phyloP scores from a whole-genome alignment of 1,140 invertebrate genomes.

The Apis dorsata region DNA sequence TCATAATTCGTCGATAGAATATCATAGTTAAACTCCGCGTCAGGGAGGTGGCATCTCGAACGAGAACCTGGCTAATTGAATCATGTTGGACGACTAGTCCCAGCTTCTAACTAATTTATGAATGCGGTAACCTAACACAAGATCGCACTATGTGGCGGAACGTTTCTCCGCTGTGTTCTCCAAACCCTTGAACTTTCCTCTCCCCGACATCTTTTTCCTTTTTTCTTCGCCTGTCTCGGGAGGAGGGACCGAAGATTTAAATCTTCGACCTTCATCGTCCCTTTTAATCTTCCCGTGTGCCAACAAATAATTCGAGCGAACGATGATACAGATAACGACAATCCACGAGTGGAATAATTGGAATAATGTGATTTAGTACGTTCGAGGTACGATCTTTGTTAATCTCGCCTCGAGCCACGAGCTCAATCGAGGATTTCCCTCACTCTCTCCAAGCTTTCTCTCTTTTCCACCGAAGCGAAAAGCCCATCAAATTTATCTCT shows the following conservation, averaged over 20 bases:
- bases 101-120: conserved; percentile 69
- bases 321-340: neutral
- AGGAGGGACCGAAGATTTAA: too few relatives aligned
- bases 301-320: too few relatives aligned
- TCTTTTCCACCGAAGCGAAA: neutral
- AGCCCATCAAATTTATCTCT: neutral
- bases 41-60: neutral
- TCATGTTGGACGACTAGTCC: conserved; percentile 33
- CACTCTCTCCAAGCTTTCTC: too few relatives aligned
- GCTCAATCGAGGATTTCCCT: too few relatives aligned
- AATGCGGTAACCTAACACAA: conserved; percentile 63
- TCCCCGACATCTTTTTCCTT: neutral
- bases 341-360: neutral
- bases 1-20: neutral
- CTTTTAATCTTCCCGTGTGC: too few relatives aligned
- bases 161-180: conserved; percentile 12
- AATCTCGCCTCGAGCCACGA: too few relatives aligned
- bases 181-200: conserved; percentile 38
- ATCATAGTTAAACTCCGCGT: conserved; percentile 6
- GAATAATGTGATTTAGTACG: too few relatives aligned
- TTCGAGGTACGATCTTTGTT: too few relatives aligned
- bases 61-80: conserved; percentile 44
- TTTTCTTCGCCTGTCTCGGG: neutral
- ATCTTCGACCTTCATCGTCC: neutral
- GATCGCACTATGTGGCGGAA: conserved; percentile 61